Percentiles rank a stretch among this genome's conserved stretches.
Evolutionary conservation across 2,888 invertebrate genomes (phyloP).

Genomic region (Heliconius erato): DNA sequence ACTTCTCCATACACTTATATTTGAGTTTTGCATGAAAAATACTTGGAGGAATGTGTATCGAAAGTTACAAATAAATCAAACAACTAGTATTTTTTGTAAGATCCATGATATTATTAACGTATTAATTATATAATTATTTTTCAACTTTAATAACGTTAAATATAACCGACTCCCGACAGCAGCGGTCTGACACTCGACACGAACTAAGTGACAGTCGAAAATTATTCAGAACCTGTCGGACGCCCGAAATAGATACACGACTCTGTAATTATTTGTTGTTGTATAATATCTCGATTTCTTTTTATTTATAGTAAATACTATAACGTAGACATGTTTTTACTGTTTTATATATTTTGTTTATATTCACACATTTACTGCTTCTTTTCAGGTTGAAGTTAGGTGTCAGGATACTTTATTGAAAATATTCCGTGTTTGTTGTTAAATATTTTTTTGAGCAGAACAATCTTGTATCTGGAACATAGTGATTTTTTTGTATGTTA

Average conservation of each 20-base stretch:
- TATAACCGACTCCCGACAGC: conserved; percentile 2
- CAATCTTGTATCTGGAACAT: neutral
- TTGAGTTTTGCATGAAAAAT: no score
- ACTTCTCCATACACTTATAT: no score
- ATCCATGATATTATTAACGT: neutral
- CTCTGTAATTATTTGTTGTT: conserved; percentile 12
- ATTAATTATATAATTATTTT: neutral
- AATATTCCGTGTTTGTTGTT: neutral
- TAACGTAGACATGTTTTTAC: neutral
- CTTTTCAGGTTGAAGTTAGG: neutral
- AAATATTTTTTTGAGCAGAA: neutral
- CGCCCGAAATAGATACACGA: conserved; percentile 20
- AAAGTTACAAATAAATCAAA: no score
- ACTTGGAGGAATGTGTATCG: no score
- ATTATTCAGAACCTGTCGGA: conserved; percentile 31
- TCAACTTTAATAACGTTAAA: conserved; percentile 27
- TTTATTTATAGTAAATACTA: neutral
- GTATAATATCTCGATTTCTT: neutral
- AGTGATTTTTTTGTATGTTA: neutral
- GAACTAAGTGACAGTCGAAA: conserved; percentile 23
- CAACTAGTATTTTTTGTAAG: no score
- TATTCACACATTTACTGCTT: neutral
- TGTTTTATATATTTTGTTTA: neutral
- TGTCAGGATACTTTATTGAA: neutral
- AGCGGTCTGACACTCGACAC: neutral